These are phyloP conservation scores for Pinctada fucata DNA, from an alignment of 2,888 invertebrate species.

Conservation along the genomic window DNA sequence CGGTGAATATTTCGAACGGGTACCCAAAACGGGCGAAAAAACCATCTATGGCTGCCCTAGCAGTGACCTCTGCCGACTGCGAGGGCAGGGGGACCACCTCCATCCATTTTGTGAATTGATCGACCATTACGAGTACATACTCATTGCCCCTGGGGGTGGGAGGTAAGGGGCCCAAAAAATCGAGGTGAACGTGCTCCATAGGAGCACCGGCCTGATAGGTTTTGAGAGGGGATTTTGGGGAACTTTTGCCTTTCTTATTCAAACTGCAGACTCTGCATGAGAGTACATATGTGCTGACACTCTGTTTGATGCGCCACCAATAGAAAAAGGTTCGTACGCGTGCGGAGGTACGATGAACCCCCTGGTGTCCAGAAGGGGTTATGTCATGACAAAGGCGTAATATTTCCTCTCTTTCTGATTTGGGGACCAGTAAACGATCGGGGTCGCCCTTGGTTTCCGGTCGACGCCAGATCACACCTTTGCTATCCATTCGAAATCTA, in stretches of 20 bases:
- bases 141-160: background rate
- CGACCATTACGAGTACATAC: background rate
- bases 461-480: too few relatives aligned
- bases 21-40: constrained; percentile 34
- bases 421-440: too few relatives aligned
- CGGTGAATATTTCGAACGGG: too few relatives aligned
- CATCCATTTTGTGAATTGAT: background rate
- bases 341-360: background rate
- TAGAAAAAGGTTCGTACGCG: background rate
- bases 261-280: background rate
- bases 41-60: constrained; percentile 25
- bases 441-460: too few relatives aligned
- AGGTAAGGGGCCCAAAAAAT: background rate
- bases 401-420: too few relatives aligned
- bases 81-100: too few relatives aligned
- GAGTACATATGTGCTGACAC: background rate
- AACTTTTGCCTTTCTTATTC: background rate
- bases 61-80: too few relatives aligned
- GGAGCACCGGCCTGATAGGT: background rate
- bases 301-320: background rate
- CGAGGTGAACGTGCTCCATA: too few relatives aligned
- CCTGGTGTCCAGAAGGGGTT: constrained; percentile 7
- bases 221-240: background rate
- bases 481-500: too few relatives aligned
- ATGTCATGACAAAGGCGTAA: background rate